phyloP scores from a whole-genome alignment of 2,888 invertebrate species.

The Drosophila vallismaia region DNA sequence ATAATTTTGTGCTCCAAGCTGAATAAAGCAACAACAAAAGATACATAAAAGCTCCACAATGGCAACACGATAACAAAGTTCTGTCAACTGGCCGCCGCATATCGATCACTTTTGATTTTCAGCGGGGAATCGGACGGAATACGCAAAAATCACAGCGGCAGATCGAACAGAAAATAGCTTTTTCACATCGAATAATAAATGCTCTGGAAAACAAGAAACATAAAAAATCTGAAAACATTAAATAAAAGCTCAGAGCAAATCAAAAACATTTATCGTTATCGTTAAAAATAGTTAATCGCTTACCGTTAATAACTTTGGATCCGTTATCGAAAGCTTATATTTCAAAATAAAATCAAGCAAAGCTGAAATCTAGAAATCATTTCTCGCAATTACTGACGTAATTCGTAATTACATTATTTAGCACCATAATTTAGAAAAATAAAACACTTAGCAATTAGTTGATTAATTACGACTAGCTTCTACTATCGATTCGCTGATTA shows the following conservation, averaged over 20 bases:
- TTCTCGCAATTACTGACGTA: neutral
- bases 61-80: conserved; percentile 37
- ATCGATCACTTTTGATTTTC: conserved; percentile 63
- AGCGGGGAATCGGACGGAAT: conserved; percentile 39
- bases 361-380: neutral
- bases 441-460: conserved; percentile 18
- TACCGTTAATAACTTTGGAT: too few species aligned
- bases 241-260: too few species aligned
- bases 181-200: neutral
- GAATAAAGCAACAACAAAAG: neutral
- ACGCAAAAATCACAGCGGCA: conserved; percentile 70
- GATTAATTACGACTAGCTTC: conserved; percentile 29
- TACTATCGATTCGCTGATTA: conserved; percentile 26
- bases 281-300: too few species aligned
- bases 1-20: conserved; percentile 69
- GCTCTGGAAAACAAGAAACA: neutral
- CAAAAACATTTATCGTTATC: too few species aligned
- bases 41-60: conserved; percentile 16
- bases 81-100: conserved; percentile 53
- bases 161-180: conserved; percentile 5
- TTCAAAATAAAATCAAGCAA: neutral
- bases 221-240: too few species aligned
- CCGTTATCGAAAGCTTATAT: neutral
- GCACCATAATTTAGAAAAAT: neutral
- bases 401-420: neutral